A percentile compares a stretch with the other conserved stretches of the same genome.
Conservation (phyloP, 1,140 invertebrate species). For the Lucilia sericata region DNA sequence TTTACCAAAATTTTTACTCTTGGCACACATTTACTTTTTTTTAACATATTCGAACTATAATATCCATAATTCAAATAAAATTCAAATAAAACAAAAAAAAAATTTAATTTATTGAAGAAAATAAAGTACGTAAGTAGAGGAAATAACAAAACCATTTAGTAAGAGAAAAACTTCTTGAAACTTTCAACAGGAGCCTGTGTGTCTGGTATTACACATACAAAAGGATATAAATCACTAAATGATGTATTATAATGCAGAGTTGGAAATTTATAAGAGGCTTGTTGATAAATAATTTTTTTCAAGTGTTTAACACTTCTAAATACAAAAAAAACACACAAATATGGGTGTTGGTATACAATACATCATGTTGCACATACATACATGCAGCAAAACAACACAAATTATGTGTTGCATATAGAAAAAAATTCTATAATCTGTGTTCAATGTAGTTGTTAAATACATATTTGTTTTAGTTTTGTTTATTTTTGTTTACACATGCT, state of each 20-base stretch:
- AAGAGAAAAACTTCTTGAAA: conserved; percentile 38
- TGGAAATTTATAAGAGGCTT: neutral
- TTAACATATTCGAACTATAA: too few relatives aligned
- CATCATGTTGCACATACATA: neutral
- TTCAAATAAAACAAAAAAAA: too few relatives aligned
- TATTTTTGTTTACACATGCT: conserved; percentile 25
- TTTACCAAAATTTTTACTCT: too few relatives aligned
- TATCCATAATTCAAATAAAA: too few relatives aligned
- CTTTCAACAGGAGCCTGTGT: conserved; percentile 45
- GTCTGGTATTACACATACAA: conserved; percentile 31
- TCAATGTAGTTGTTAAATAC: neutral
- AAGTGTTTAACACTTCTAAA: conserved; percentile 8
- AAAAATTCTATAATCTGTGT: neutral
- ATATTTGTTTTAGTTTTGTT: neutral
- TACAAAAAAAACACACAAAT: neutral
- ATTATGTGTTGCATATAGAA: neutral
- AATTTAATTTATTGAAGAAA: too few relatives aligned
- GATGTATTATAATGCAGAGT: conserved; percentile 28
- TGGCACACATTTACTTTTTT: too few relatives aligned
- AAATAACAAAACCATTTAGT: too few relatives aligned
- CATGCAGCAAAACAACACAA: neutral
- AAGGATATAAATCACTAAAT: conserved; percentile 44
- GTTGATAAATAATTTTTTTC: conserved; percentile 31
- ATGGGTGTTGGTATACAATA: neutral
- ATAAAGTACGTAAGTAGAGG: too few relatives aligned